phyloP scores from a whole-genome alignment of 2,888 invertebrate genomes.

The Drosophila ustulata region DNA sequence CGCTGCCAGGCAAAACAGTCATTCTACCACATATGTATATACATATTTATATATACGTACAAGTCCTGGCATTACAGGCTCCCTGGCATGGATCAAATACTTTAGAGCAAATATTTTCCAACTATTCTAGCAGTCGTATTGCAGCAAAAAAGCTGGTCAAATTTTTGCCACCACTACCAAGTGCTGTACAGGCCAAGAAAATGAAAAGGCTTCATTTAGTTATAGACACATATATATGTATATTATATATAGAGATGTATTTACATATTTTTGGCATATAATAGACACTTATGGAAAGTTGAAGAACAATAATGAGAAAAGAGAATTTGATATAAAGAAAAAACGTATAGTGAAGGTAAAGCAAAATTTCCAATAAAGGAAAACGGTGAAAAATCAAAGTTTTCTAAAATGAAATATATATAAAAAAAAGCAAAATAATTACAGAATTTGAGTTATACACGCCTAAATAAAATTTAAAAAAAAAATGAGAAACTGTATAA shows the following conservation, averaged over 20 bases:
- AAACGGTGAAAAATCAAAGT: conserved; percentile 73
- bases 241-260: conserved; percentile 76
- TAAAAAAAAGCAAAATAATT: conserved; percentile 39
- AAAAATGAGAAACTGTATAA: conserved; percentile 34
- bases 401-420: conserved; percentile 40
- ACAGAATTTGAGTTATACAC: conserved; percentile 47
- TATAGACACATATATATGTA: conserved; percentile 65
- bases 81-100: conserved; percentile 16
- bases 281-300: conserved; percentile 64
- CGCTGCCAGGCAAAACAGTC: conserved; percentile 42
- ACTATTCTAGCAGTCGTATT: conserved; percentile 35
- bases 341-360: conserved; percentile 30
- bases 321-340: conserved; percentile 19
- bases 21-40: conserved; percentile 33
- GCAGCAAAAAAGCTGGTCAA: conserved; percentile 41
- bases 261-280: conserved; percentile 78
- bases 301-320: conserved; percentile 59
- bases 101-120: conserved; percentile 37
- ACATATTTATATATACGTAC: conserved; percentile 16
- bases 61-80: conserved; percentile 34
- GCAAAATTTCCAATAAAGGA: conserved; percentile 53
- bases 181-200: conserved; percentile 75
- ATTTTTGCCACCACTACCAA: conserved; percentile 72
- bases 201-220: conserved; percentile 78
- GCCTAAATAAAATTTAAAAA: conserved; percentile 31